Conservation (phyloP, 2,797 vertebrate genomes). For the Protosalanx chinensis region DNA sequence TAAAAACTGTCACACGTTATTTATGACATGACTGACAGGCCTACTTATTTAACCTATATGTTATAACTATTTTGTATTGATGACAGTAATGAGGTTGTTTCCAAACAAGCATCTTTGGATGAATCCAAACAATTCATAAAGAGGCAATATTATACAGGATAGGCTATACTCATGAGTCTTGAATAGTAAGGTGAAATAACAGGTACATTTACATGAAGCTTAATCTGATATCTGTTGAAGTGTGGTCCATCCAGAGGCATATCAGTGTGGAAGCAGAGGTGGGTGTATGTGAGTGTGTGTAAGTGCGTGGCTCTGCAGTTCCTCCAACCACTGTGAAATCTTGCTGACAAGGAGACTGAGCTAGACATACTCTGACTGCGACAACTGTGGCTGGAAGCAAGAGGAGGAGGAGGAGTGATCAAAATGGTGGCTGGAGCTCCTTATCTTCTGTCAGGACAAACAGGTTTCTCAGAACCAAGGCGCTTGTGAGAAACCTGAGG, state of each 20-base stretch:
- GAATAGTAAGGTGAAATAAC: no score
- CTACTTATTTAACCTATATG: background rate
- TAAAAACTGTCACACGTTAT: background rate
- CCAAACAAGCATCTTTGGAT: no score
- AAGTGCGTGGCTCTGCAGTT: slow-evolving; percentile 38
- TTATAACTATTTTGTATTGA: background rate
- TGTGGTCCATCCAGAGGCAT: background rate
- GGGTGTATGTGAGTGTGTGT: slow-evolving; percentile 32
- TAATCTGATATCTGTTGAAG: no score
- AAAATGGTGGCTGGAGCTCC: slow-evolving; percentile 80
- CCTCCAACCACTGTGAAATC: slow-evolving; percentile 73
- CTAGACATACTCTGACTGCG: slow-evolving; percentile 75
- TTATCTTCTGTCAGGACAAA: slow-evolving; percentile 69
- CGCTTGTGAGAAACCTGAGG: slow-evolving; percentile 21
- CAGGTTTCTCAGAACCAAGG: slow-evolving; percentile 74
- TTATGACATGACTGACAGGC: no score
- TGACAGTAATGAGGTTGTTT: background rate
- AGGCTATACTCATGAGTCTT: no score
- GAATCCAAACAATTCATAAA: no score
- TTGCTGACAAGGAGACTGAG: slow-evolving; percentile 79
- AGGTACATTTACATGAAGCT: no score
- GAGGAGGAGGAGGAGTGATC: slow-evolving; percentile 43
- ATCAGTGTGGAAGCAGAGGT: background rate
- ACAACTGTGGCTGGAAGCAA: slow-evolving; percentile 73
- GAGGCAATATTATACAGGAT: no score